phyloP scores from a whole-genome alignment of 2,888 invertebrate species.

The Nephrotoma guestfalica region DNA sequence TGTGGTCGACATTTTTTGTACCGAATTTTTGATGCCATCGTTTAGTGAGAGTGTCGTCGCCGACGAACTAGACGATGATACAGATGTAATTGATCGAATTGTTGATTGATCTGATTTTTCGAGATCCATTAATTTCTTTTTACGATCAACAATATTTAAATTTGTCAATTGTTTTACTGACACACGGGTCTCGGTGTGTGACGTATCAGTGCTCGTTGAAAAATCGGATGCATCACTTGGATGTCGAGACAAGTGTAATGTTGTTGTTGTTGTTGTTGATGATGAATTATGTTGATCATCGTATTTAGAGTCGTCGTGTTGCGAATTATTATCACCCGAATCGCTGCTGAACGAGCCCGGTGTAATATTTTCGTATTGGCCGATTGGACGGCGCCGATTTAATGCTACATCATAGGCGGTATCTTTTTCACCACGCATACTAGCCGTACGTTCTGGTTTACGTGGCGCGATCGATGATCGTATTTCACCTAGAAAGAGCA shows the following conservation, averaged over 20 bases:
- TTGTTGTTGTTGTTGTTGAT: background rate
- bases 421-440: slow-evolving; percentile 71
- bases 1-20: slow-evolving; percentile 31
- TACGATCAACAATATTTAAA: slow-evolving; percentile 25
- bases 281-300: background rate
- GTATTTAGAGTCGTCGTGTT: background rate
- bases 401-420: slow-evolving; percentile 45
- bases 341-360: background rate
- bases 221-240: slow-evolving; percentile 1
- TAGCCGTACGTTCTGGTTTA: slow-evolving; percentile 74
- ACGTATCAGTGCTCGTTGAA: background rate
- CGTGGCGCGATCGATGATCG: slow-evolving; percentile 66
- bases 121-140: slow-evolving; percentile 15
- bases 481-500: slow-evolving; percentile 50
- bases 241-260: background rate
- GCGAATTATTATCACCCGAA: background rate
- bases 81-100: slow-evolving; percentile 11
- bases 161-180: slow-evolving; percentile 37
- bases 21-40: slow-evolving; percentile 29
- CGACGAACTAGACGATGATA: slow-evolving; percentile 11
- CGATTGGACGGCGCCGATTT: background rate
- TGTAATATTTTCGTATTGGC: slow-evolving; percentile 15
- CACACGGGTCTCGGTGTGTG: slow-evolving; percentile 28
- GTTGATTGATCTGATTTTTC: slow-evolving; percentile 7
- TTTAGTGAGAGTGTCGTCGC: slow-evolving; percentile 5